A percentile compares a stretch with the other conserved stretches of the same genome.
phyloP scores from a whole-genome alignment of 2,888 invertebrate species.

The Chrysolina oricalcia region DNA sequence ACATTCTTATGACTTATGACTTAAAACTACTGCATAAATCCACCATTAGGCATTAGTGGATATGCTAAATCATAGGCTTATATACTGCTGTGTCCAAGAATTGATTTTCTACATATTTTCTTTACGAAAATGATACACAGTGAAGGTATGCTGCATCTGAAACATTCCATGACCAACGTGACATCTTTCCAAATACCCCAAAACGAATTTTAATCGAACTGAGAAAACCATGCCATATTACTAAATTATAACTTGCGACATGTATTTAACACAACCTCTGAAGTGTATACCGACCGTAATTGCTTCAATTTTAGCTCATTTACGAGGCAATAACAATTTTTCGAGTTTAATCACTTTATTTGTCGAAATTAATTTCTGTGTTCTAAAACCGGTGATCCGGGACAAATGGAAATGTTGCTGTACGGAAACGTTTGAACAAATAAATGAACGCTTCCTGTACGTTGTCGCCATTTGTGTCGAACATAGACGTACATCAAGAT shows the following conservation, averaged over 20 bases:
- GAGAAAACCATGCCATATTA: conserved; percentile 1
- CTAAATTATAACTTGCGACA: background rate
- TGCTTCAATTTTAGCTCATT: conserved; percentile 17
- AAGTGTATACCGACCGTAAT: conserved; percentile 1
- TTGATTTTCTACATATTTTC: no score
- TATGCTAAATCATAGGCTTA: no score
- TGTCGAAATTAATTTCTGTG: conserved; percentile 17
- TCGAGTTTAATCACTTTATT: conserved; percentile 19
- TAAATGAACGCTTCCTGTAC: conserved; percentile 18
- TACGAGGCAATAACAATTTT: conserved; percentile 7
- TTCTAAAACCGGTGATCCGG: conserved; percentile 16
- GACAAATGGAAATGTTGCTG: conserved; percentile 12
- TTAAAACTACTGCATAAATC: no score
- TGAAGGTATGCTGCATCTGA: no score
- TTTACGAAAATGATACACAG: no score
- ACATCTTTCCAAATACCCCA: background rate
- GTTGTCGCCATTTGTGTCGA: conserved; percentile 20
- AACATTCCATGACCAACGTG: background rate
- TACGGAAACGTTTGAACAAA: conserved; percentile 14
- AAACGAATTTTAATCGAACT: background rate
- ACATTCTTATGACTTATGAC: no score
- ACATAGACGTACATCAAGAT: conserved; percentile 2
- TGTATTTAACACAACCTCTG: background rate
- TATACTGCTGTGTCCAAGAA: no score
- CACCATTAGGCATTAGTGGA: no score